Base-by-base conservation (phyloP, 2,797 vertebrate species). In the Acipenser oxyrinchus region DNA sequence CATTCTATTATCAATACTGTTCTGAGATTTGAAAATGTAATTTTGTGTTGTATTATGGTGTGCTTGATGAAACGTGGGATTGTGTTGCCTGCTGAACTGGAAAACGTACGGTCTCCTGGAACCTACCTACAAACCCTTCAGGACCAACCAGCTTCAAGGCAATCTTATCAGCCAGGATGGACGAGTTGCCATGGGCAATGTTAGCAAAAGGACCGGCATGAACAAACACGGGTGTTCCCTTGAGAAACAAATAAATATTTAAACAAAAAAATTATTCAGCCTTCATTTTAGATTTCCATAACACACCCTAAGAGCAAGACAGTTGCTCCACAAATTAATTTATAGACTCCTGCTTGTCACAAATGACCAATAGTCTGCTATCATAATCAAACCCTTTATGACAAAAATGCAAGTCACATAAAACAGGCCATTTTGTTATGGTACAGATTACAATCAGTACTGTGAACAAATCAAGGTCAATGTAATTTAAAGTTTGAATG, bases 121-220 rank as follows among this genome's bases (percentile, higher is more conserved):
- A 65, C 86, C 87, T 84, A 97, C 96, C 97, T 60, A 99, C 96
- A 86, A 97, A 99, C 15, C 96, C 96, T 0, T 95, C 86, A 0
- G 93, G 90, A 64, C 97, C 97, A 49, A 98, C 97, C 63, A 99
- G 86, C 78, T 99, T 99, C 81, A 99, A 78, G 8, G 97, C 97
- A 51, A 99, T 93, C 83, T 95, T 95, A 84, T 99, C 97, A 66
- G 97, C 96, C 77, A 99, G 78, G 79, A 99, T 92, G 9, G 97
- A 99, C 4, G 97, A 99, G 83, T 99, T 99, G 49, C 97, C 97
- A n/a, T 99, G 97, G 60, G 97, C 96, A 5, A 99, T 99, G 82
- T 99, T 99, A 76, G 97, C 97, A 74, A 99, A 99, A 0, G 97
- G 97, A 67, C 97, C 97, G 0, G 97, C 97, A 0, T 99, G 97